These are phyloP conservation scores for Invenusta paracnida DNA, from an alignment of 2,888 invertebrate genomes.

Conservation along the genomic window DNA sequence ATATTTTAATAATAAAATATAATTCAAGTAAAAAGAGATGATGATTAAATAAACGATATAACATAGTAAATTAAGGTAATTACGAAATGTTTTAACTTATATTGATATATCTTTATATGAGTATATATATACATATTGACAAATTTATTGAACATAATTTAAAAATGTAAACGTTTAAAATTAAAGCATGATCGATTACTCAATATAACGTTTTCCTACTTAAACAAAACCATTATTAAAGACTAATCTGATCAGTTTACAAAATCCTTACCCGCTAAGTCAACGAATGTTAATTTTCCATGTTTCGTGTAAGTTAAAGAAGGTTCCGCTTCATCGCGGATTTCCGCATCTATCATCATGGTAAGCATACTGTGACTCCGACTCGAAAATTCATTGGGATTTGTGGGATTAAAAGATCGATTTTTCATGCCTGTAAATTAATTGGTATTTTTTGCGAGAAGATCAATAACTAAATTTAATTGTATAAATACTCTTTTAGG, in stretches of 20 bases:
- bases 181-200: background rate
- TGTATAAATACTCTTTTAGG: too few species aligned
- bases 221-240: background rate
- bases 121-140: too few species aligned
- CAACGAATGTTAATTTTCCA: constrained; percentile 90
- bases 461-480: background rate
- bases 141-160: background rate
- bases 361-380: constrained; percentile 87
- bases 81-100: too few species aligned
- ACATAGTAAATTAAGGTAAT: too few species aligned
- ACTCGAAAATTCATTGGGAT: constrained; percentile 86
- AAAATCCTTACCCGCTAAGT: constrained; percentile 71
- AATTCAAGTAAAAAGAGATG: too few species aligned
- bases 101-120: too few species aligned
- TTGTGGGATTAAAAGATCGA: constrained; percentile 80
- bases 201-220: background rate
- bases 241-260: too few species aligned
- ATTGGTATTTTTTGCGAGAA: background rate
- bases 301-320: constrained; percentile 70
- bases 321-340: constrained; percentile 58
- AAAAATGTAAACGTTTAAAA: background rate
- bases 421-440: constrained; percentile 73
- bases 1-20: too few species aligned
- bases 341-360: constrained; percentile 78
- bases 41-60: too few species aligned